Base-by-base conservation (phyloP, 2,888 invertebrate species). In the Ectobius pallidus region DNA sequence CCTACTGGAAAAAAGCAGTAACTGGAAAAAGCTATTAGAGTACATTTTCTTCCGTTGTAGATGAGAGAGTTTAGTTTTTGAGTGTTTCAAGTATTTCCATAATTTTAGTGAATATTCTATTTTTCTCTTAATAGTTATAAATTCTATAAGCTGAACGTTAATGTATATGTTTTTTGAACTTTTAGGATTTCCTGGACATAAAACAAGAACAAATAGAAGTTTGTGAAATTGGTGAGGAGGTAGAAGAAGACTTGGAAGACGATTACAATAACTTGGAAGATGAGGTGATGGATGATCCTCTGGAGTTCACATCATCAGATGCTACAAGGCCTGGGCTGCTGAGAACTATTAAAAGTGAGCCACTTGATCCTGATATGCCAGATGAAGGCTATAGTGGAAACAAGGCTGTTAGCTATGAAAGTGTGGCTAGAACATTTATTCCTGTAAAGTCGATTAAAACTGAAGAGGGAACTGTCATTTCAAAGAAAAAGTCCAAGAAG, bases 181-280 rank as follows among this genome's bases (percentile, higher is more conserved):
- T 63, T 30, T 44, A 71, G 71, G 49, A 30, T 61, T 25, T 73
- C 25, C 9, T 70, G 32, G 70, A 67, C 16, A 67, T 73, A 3
- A 73, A 74, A 52, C 69, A 65, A 30, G 74, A 74, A 46, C 58
- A 72, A 32, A 69, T 72, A 46, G 70, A 73, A 55, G 70, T 63
- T 14, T 61, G 55, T 58, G 71, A 65, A 18, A 61, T 52, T 4
- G 22, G 25, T 55, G 44, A 49, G 14, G 70, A 30, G 3, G 72
- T 32, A 18, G 34, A 34, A 34, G 67, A 52, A 44, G 42, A 58
- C 7, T 20, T 20, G 6, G 39, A 25, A 11, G 72, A 72, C 18
- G 30, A 46, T 32, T 1, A n/a, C n/a, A n/a, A n/a, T n/a, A n/a
- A n/a, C n/a, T n/a, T 32, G 18, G n/a, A 30, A 58, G 44, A 46